Percentiles rank a stretch among this genome's conserved stretches.
Conservation (phyloP, 2,888 invertebrate species). For the Athrips mouffetella region DNA sequence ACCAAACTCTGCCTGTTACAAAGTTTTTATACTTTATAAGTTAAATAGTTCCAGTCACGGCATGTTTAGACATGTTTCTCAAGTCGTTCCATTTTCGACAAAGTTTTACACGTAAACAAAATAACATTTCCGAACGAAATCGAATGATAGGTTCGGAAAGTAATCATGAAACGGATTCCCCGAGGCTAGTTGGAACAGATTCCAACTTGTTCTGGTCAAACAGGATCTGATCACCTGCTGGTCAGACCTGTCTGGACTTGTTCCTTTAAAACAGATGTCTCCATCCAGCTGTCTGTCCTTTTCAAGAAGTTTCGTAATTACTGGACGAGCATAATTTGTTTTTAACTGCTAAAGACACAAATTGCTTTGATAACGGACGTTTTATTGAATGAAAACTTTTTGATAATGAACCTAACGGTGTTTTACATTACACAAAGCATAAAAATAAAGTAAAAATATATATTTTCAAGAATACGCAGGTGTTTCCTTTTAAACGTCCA, state of each 20-base stretch:
- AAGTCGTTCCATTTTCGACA: not conserved
- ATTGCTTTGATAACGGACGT: constrained; percentile 5
- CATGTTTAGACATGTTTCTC: not conserved
- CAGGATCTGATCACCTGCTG: constrained; percentile 13
- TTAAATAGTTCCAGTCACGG: not conserved
- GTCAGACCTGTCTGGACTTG: constrained; percentile 9
- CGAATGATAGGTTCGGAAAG: constrained; percentile 7
- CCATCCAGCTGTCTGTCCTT: constrained; percentile 20
- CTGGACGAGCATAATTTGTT: constrained; percentile 3
- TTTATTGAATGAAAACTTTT: not conserved
- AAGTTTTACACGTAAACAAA: constrained; percentile 7
- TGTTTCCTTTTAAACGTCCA: not conserved
- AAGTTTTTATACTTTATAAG: not conserved
- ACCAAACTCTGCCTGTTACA: not conserved
- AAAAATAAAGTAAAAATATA: not conserved
- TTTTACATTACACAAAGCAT: too few species aligned
- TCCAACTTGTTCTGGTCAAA: constrained; percentile 8
- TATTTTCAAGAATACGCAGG: not conserved
- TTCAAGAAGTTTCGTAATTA: constrained; percentile 5
- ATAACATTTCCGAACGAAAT: not conserved
- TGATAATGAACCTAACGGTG: too few species aligned
- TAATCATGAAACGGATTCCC: constrained; percentile 6
- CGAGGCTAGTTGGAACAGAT: constrained; percentile 8
- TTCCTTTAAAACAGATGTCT: constrained; percentile 24
- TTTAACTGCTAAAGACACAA: constrained; percentile 2